Evolutionary conservation across 2,888 invertebrate species (phyloP), one percentile per base, ranked within the genome.

Genomic region (Graphium colonna): DNA sequence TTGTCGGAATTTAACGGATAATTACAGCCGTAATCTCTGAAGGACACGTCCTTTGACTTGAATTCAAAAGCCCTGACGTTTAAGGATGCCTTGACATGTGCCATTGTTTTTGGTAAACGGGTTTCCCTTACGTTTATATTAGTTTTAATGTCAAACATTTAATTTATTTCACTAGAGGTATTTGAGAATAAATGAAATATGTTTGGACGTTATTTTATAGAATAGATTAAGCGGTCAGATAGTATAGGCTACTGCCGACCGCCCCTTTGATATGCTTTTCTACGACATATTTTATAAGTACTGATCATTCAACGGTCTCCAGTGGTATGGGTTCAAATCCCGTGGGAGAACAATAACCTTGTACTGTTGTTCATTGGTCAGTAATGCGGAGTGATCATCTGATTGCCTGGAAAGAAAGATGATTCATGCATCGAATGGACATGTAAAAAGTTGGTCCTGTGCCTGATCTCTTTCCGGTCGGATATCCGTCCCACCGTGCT

Each of bases 21-120:
- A 53, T 53, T 53, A 53, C 43, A 33, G 12, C 21, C 43, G 42
- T 48, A 48, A 52, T 44, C 38, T 48, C 43, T 31, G 39, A 53
- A 52, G 48, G 52, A 38, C 47, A 36, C 31, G 43, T 51, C 51
- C 51, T 51, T 51, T 44, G 51, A 44, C 8, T 51, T 13, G 17
- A 12, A 51, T 44, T 51, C 44, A 44, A 39, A 51, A 31, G 39
- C 51, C 26, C 39, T 50, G 44, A 51, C 51, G 39, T 38, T 33
- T 39, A 26, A 39, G 17, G 21, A 42, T 10, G 8, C 40, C 43
- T 18, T 38, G 38, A 38, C 38, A 21, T 33, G 9, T 15, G 18
- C 21, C 42, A 18, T 36, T 13, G 42, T 50, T 33, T 36, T 12
- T 42, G 1, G 21, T 31, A 39, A 16, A 5, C 17, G 10, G 15